These are phyloP conservation scores for Megalopta genalis DNA, from an alignment of 1,140 invertebrate species.

Conservation along the genomic window DNA sequence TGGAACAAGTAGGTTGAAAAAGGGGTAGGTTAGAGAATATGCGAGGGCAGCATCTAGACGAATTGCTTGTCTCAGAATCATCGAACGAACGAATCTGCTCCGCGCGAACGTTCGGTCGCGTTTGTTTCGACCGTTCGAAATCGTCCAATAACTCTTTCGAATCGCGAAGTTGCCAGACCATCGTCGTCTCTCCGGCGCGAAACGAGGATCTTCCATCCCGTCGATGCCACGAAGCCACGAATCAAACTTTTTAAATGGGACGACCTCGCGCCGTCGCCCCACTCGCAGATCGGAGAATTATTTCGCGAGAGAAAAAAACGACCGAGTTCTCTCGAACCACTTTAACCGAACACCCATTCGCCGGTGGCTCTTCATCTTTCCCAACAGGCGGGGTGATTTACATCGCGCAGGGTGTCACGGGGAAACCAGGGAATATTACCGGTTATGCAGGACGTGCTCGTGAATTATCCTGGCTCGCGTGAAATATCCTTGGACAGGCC, in stretches of 20 bases:
- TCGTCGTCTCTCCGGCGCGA: constrained; percentile 7
- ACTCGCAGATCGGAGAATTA: constrained; percentile 38
- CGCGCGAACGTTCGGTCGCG: too few species aligned
- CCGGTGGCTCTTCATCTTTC: not conserved
- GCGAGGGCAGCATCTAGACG: too few species aligned
- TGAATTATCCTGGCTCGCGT: constrained; percentile 53
- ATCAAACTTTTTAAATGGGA: constrained; percentile 65
- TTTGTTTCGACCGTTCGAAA: too few species aligned
- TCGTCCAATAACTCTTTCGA: not conserved
- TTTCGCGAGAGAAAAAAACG: constrained; percentile 47
- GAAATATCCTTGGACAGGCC: constrained; percentile 58
- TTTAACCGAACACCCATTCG: constrained; percentile 27
- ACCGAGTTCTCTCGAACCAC: constrained; percentile 44
- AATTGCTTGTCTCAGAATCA: too few species aligned
- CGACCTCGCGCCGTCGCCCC: constrained; percentile 4
- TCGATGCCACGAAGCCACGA: constrained; percentile 34
- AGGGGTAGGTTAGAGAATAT: too few species aligned
- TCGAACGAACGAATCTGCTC: too few species aligned
- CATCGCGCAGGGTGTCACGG: constrained; percentile 46
- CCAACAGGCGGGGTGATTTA: constrained; percentile 48
- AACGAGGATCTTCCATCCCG: constrained; percentile 40
- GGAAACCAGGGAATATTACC: constrained; percentile 57
- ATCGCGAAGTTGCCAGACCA: not conserved
- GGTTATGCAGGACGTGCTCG: constrained; percentile 52
- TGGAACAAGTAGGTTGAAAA: too few species aligned